A percentile compares a stretch with the other conserved stretches of the same genome.
phyloP scores from a whole-genome alignment of 2,888 invertebrate species.

The Gastracanthus pulcherrimus region DNA sequence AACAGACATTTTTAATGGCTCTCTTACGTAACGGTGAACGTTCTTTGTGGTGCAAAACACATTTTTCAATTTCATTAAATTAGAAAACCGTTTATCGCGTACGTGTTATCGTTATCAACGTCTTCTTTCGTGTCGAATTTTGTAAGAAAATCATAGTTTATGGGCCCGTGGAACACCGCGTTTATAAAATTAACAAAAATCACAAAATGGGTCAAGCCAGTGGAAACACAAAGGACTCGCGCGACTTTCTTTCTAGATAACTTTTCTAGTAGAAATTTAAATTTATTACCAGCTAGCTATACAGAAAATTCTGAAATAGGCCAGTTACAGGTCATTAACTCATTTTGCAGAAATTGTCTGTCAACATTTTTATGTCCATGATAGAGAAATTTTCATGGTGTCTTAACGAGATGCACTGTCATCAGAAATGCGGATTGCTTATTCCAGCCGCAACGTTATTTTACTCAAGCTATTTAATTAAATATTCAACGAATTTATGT shows the following conservation, averaged over 20 bases:
- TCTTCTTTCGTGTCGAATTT: not conserved
- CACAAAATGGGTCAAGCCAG: not conserved
- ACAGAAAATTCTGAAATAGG: not conserved
- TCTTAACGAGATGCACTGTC: not conserved
- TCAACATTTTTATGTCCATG: not conserved
- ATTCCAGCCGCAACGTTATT: not conserved
- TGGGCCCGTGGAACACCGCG: not conserved
- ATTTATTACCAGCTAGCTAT: constrained; percentile 2
- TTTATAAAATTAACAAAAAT: not conserved
- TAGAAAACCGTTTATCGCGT: not conserved
- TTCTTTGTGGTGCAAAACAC: not conserved
- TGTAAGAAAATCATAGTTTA: not conserved
- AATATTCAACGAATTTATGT: not conserved
- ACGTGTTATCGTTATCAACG: not conserved
- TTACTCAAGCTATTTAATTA: not conserved
- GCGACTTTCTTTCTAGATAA: not conserved
- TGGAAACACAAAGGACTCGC: not conserved
- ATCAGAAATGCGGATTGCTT: not conserved
- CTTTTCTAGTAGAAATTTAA: not conserved
- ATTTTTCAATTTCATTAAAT: not conserved
- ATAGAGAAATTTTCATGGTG: not conserved
- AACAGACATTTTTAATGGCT: not conserved
- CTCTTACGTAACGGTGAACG: not conserved
- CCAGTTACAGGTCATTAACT: not conserved
- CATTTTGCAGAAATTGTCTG: not conserved